These are phyloP conservation scores for Rhaphigaster nebulosa DNA, from an alignment of 2,888 invertebrate species.

Conservation along the genomic window DNA sequence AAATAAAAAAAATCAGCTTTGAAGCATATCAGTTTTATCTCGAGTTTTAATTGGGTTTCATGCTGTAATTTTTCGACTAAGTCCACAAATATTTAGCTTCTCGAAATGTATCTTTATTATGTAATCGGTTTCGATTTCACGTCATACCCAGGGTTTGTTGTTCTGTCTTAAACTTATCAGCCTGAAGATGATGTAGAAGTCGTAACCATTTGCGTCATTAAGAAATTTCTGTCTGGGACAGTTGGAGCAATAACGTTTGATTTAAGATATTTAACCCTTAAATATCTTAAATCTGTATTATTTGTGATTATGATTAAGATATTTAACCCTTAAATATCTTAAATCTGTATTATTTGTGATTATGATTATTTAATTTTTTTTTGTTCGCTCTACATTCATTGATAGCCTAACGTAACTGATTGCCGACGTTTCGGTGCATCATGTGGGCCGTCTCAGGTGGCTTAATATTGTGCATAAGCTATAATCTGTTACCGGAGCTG, in stretches of 20 bases:
- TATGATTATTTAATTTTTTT: no score
- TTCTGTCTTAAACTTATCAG: not conserved
- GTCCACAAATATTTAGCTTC: not conserved
- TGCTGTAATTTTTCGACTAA: not conserved
- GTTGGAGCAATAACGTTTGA: not conserved
- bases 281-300: not conserved
- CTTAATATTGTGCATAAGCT: no score
- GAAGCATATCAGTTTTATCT: no score
- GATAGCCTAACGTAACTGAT: no score
- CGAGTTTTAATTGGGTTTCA: not conserved
- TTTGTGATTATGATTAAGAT: not conserved
- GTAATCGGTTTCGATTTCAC: not conserved
- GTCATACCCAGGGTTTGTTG: not conserved
- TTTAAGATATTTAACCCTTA: no score
- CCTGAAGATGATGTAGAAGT: not conserved
- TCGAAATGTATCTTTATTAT: not conserved
- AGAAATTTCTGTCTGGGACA: not conserved
- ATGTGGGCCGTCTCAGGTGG: no score
- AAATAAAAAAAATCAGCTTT: no score
- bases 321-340: no score
- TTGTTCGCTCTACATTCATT: no score
- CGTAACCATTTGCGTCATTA: not conserved
- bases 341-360: no score
- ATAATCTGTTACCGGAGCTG: no score
- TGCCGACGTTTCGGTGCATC: no score